Conservation (phyloP, 2,113 vertebrate species). For the Lophius piscatorius region DNA sequence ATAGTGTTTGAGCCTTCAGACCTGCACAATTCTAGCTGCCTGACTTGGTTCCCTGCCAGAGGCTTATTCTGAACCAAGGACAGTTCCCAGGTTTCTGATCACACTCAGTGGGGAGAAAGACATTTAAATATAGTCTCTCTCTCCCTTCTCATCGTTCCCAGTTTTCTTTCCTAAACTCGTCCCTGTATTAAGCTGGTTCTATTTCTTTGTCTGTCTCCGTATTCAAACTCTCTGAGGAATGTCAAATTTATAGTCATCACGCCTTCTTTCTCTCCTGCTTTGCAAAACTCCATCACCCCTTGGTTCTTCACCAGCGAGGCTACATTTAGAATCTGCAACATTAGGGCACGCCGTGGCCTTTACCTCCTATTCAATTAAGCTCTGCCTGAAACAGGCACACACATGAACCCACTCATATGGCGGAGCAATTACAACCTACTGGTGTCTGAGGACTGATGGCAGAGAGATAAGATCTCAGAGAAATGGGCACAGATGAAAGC, state of each 20-base stretch:
- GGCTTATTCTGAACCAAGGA: constrained; percentile 76
- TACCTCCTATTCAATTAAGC: constrained; percentile 69
- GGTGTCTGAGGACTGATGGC: constrained; percentile 33
- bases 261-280: constrained; percentile 36
- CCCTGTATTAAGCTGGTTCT: constrained; percentile 61
- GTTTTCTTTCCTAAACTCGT: constrained; percentile 52
- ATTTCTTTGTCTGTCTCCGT: constrained; percentile 53
- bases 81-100: constrained; percentile 67
- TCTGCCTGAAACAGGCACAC: constrained; percentile 13
- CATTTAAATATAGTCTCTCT: constrained; percentile 66
- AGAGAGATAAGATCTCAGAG: constrained; percentile 34
- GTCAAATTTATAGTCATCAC: constrained; percentile 59
- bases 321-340: constrained; percentile 55
- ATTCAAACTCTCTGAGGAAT: constrained; percentile 61
- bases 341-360: constrained; percentile 54
- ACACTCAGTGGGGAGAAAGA: constrained; percentile 56
- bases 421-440: constrained; percentile 28
- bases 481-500: neutral
- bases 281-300: constrained; percentile 51
- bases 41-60: constrained; percentile 61
- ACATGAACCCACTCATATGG: constrained; percentile 16
- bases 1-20: constrained; percentile 23
- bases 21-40: constrained; percentile 64
- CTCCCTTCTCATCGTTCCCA: constrained; percentile 29
- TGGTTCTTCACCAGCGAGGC: constrained; percentile 45